Conservation (phyloP, 2,888 invertebrate species). For the Phlogophora meticulosa region DNA sequence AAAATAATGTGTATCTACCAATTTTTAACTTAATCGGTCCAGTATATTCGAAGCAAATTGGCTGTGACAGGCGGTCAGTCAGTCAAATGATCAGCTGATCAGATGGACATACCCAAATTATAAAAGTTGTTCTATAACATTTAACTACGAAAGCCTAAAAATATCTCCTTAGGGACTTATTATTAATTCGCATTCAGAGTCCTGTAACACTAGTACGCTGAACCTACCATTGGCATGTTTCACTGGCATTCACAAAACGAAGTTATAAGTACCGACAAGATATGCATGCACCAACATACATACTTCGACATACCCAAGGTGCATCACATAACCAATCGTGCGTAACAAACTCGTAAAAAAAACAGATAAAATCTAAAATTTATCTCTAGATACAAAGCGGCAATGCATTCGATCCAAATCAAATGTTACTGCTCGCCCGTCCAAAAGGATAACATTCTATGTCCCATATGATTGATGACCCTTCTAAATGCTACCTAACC, state of each 20-base stretch:
- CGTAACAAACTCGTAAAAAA: conserved; percentile 53
- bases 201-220: background rate
- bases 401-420: conserved; percentile 63
- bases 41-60: too few species aligned
- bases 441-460: conserved; percentile 62
- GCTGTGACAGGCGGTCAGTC: too few species aligned
- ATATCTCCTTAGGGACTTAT: background rate
- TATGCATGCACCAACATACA: conserved; percentile 14
- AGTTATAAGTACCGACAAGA: conserved; percentile 9
- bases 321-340: conserved; percentile 46
- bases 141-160: background rate
- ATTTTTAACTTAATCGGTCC: too few species aligned
- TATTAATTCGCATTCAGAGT: background rate
- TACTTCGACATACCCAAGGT: conserved; percentile 19
- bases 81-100: too few species aligned
- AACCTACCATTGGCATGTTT: background rate
- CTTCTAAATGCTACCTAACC: conserved; percentile 50
- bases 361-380: conserved; percentile 47
- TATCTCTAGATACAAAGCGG: conserved; percentile 46
- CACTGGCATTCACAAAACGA: conserved; percentile 11
- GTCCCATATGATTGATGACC: conserved; percentile 78
- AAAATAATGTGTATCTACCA: too few species aligned
- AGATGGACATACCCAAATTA: too few species aligned
- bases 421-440: conserved; percentile 59
- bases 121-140: too few species aligned